Evolutionary conservation across 2,113 vertebrate genomes (phyloP).

Genomic region (Labeo catla): DNA sequence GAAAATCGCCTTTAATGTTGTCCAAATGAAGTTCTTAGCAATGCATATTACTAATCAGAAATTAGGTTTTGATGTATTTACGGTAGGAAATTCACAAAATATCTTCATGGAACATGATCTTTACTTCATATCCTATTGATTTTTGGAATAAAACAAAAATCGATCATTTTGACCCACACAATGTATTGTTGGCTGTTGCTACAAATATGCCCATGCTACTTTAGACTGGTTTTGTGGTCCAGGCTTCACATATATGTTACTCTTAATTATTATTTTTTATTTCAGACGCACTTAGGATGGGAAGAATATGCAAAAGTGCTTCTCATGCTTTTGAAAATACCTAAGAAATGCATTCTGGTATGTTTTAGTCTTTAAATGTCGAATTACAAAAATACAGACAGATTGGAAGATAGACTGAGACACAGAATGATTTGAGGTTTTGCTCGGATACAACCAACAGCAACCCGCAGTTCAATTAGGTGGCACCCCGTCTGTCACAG

Average conservation of each 20-base stretch:
- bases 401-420: background rate
- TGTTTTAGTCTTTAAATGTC: slow-evolving; percentile 40
- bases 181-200: no score
- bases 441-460: background rate
- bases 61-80: no score
- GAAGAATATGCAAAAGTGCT: slow-evolving; percentile 54
- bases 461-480: background rate
- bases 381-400: slow-evolving; percentile 38
- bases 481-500: slow-evolving; percentile 26
- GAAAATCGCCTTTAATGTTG: no score
- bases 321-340: slow-evolving; percentile 54
- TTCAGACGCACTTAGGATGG: slow-evolving; percentile 1
- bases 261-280: background rate
- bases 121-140: no score
- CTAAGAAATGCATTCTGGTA: slow-evolving; percentile 50
- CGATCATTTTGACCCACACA: no score
- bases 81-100: no score
- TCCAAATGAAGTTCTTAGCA: no score
- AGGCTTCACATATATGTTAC: background rate
- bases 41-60: no score
- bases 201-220: no score
- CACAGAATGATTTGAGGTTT: background rate
- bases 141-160: no score
- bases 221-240: no score
- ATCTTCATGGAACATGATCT: no score